Evolutionary conservation across 2,888 invertebrate genomes (phyloP).

Genomic region (Stratiomys singularior): DNA sequence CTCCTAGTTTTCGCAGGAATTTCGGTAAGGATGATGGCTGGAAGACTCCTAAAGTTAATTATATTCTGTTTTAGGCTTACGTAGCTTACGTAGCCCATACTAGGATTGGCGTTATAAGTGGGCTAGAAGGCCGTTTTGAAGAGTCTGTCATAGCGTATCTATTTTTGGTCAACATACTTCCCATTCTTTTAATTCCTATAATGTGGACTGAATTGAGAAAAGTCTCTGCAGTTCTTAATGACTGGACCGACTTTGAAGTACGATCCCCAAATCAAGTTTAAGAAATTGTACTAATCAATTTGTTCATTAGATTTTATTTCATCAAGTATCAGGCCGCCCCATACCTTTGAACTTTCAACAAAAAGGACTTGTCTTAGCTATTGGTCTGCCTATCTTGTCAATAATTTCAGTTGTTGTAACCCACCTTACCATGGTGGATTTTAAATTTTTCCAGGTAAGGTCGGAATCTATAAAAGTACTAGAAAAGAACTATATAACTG

Average conservation of each 20-base stretch:
- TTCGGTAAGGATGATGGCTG: slow-evolving; percentile 56
- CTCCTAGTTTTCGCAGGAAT: slow-evolving; percentile 67
- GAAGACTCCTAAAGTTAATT: neutral
- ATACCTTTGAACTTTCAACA: slow-evolving; percentile 70
- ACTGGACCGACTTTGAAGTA: slow-evolving; percentile 77
- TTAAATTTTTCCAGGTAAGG: slow-evolving; percentile 71
- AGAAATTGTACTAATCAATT: neutral
- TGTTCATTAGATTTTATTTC: slow-evolving; percentile 69
- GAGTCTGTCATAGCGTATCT: slow-evolving; percentile 81
- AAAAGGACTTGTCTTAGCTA: slow-evolving; percentile 70
- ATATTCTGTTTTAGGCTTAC: slow-evolving; percentile 62
- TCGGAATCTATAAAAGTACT: neutral
- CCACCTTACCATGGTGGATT: slow-evolving; percentile 77
- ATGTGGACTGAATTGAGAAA: slow-evolving; percentile 76
- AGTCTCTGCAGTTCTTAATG: slow-evolving; percentile 71
- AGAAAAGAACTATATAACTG: neutral
- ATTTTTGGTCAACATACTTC: slow-evolving; percentile 77
- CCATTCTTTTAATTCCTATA: slow-evolving; percentile 72
- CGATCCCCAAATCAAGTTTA: neutral
- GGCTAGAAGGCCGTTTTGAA: slow-evolving; percentile 76
- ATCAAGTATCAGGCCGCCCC: slow-evolving; percentile 70
- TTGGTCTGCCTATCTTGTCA: slow-evolving; percentile 72
- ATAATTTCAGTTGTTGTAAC: slow-evolving; percentile 74
- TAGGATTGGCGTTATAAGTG: slow-evolving; percentile 71
- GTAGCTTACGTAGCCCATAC: slow-evolving; percentile 72